Percentiles rank a stretch among this genome's conserved stretches.
Conservation (phyloP, 2,113 vertebrate species). For the Argyrosomus japonicus region DNA sequence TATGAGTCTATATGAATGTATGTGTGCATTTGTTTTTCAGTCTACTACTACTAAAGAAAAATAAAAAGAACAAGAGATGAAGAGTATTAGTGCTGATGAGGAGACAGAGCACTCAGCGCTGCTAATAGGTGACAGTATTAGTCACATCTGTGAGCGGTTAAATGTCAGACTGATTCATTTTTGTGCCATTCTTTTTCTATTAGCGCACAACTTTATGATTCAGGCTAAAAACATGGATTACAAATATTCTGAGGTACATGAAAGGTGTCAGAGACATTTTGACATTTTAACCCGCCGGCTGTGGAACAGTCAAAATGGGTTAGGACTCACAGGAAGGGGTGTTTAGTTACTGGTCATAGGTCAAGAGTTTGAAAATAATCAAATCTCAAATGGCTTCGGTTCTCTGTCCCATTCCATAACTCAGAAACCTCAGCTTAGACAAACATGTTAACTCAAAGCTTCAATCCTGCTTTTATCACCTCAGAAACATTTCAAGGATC, state of each 20-base stretch:
- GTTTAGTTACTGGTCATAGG: no score
- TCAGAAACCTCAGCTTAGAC: no score
- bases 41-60: background rate
- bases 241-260: background rate
- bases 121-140: background rate
- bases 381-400: no score
- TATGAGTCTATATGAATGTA: background rate
- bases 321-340: no score
- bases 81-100: background rate
- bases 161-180: background rate
- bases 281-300: background rate
- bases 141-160: background rate
- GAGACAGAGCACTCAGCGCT: background rate
- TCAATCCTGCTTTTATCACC: no score
- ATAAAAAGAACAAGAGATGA: background rate
- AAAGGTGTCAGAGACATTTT: background rate
- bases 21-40: background rate
- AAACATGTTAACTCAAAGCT: no score
- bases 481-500: no score
- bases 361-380: no score
- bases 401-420: no score
- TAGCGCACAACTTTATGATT: background rate
- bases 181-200: background rate
- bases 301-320: background rate
- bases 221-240: background rate